Evolutionary conservation across 2,888 invertebrate species (phyloP).

Genomic region (Aromia moschata): DNA sequence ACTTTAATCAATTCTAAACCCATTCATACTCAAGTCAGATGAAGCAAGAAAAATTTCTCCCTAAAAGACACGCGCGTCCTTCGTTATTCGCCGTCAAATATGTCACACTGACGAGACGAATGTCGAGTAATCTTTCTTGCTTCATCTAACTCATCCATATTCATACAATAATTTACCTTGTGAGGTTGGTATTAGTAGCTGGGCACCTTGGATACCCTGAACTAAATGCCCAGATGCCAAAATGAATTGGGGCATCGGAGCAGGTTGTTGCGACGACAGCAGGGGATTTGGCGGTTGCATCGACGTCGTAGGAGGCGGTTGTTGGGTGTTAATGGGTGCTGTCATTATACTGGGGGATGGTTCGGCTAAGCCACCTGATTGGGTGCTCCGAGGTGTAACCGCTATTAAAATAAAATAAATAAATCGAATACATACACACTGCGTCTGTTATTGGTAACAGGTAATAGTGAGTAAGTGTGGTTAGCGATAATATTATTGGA

Average conservation of each 20-base stretch:
- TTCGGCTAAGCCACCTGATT: conserved; percentile 46
- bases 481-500: no score
- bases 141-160: no score
- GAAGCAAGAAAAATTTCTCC: no score
- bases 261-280: conserved; percentile 69
- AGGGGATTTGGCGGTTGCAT: conserved; percentile 64
- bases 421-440: no score
- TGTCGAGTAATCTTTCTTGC: no score
- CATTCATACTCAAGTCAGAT: no score
- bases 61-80: no score
- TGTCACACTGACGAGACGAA: no score
- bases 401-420: conserved; percentile 38
- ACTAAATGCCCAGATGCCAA: conserved; percentile 91
- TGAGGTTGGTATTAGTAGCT: conserved; percentile 93
- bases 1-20: no score
- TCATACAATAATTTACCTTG: conserved; percentile 51
- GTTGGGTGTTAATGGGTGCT: conserved; percentile 42
- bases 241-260: conserved; percentile 90
- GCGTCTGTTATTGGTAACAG: no score
- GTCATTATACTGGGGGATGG: conserved; percentile 44
- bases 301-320: conserved; percentile 41
- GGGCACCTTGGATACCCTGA: conserved; percentile 93
- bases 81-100: no score
- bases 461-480: no score
- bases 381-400: conserved; percentile 47